These are phyloP conservation scores for Mylabris sibirica DNA, from an alignment of 2,888 invertebrate species.

Conservation along the genomic window DNA sequence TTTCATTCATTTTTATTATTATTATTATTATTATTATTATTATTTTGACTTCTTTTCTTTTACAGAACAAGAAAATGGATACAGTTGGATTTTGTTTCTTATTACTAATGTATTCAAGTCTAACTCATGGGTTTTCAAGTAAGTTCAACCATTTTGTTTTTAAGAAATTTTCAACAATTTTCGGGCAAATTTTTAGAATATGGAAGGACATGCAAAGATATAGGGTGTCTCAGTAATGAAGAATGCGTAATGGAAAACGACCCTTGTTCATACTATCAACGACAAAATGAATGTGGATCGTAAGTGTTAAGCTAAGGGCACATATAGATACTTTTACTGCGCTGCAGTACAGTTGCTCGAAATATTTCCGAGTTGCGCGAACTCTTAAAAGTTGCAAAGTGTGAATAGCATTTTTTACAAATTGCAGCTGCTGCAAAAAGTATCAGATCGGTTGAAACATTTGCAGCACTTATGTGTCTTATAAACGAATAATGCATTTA, in stretches of 20 bases:
- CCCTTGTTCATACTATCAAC: conserved; percentile 70
- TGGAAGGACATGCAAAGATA: conserved; percentile 79
- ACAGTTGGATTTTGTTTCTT: neutral
- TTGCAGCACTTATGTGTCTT: too few species aligned
- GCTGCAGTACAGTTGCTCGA: too few species aligned
- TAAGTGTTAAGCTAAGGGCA: too few species aligned
- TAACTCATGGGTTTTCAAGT: neutral
- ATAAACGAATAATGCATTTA: too few species aligned
- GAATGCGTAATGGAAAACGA: conserved; percentile 77
- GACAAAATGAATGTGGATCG: conserved; percentile 61
- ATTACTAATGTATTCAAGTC: neutral
- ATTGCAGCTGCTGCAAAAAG: too few species aligned
- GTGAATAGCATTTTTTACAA: too few species aligned
- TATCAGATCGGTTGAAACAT: too few species aligned
- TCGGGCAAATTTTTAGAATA: conserved; percentile 68
- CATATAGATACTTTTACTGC: too few species aligned
- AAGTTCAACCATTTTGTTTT: neutral
- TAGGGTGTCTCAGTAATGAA: conserved; percentile 77
- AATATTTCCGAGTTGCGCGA: too few species aligned
- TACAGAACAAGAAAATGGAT: neutral
- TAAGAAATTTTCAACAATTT: neutral
- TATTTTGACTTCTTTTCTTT: neutral
- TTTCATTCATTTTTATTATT: too few species aligned
- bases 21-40: too few species aligned
- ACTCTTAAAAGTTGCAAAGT: too few species aligned